Base-by-base conservation (phyloP, 2,113 vertebrate genomes). In the Podilymbus podiceps region DNA sequence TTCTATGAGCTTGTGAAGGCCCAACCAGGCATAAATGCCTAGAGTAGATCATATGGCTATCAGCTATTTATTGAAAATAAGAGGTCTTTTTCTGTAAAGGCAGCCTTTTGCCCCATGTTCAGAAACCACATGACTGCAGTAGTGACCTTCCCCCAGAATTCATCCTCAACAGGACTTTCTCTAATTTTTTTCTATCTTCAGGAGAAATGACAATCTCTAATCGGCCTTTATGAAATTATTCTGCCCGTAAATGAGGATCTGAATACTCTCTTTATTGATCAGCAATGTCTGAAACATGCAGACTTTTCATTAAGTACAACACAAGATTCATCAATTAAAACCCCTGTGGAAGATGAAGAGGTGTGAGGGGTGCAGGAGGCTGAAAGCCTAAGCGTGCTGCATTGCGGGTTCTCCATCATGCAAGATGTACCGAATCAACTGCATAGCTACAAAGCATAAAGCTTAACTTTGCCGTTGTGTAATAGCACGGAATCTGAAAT, bases 371-470 rank as follows among this genome's bases (percentile, higher is more conserved):
- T 30, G 38, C 66, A 30, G 31, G 15, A 63, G 22, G 28, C n/a
- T 90, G 74, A 53, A 94, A 78, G 46, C 30, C 46, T 23, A 38
- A n/a, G 46, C 0, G 3, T 24, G 28, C 5, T 74, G 23, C 2
- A 0, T 6, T 24, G 24, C 2, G 3, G 18, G 18, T 27, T 82
- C 56, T 78, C 33, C 31, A 11, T 49, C 31, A 60, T 53, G n/a
- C n/a, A 53, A 49, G 40, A 78, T 5, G 2, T 30, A 17, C 12
- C 1, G 1, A 15, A 52, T 44, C 11, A 0, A 18, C 16, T 59
- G 27, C n/a, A 64, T 24, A 46, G 21, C 13, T 33, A 19, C 24
- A 27, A 73, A 49, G 30, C 47, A 67, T 14, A 76, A n/a, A 73
- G 28, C 11, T 56, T 73, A 25, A 47, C 77, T 93, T 60, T 78